phyloP scores from a whole-genome alignment of 2,113 vertebrate genomes.

The Hyaena hyaena region DNA sequence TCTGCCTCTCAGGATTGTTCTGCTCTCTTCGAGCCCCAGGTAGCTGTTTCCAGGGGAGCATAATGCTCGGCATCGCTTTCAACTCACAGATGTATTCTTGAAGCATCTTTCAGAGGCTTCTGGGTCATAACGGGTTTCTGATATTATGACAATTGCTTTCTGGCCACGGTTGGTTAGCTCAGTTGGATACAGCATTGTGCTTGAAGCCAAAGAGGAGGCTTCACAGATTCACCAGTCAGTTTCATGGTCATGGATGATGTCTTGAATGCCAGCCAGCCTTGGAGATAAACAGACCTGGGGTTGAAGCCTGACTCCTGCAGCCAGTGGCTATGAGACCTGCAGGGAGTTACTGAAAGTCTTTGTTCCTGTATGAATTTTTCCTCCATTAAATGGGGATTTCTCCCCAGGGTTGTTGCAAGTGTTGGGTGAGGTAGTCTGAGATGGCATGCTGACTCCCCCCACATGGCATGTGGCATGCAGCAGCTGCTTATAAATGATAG shows the following conservation, averaged over 20 bases:
- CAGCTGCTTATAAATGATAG: neutral
- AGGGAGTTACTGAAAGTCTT: neutral
- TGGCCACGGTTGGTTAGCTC: slow-evolving; percentile 22
- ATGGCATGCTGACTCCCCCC: too few relatives aligned
- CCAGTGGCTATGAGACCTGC: neutral
- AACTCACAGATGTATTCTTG: neutral
- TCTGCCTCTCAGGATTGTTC: neutral
- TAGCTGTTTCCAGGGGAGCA: slow-evolving; percentile 10
- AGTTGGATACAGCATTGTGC: neutral
- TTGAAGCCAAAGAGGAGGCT: slow-evolving; percentile 25
- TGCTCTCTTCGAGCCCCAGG: neutral
- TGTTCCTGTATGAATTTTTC: neutral
- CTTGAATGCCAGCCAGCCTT: neutral
- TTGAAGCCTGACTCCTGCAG: neutral
- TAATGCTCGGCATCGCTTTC: neutral
- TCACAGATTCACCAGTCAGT: neutral
- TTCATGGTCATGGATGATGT: neutral
- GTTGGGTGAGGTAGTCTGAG: neutral
- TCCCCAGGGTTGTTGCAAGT: neutral
- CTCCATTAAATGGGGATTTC: neutral
- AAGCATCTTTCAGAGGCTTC: neutral
- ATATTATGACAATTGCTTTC: slow-evolving; percentile 23
- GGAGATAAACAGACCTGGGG: neutral
- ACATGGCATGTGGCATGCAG: neutral
- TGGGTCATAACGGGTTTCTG: slow-evolving; percentile 51